A percentile compares a stretch with the other conserved stretches of the same genome.
These are phyloP conservation scores for Leucophenga montana DNA, from an alignment of 2,888 invertebrate genomes.

Conservation along the genomic window DNA sequence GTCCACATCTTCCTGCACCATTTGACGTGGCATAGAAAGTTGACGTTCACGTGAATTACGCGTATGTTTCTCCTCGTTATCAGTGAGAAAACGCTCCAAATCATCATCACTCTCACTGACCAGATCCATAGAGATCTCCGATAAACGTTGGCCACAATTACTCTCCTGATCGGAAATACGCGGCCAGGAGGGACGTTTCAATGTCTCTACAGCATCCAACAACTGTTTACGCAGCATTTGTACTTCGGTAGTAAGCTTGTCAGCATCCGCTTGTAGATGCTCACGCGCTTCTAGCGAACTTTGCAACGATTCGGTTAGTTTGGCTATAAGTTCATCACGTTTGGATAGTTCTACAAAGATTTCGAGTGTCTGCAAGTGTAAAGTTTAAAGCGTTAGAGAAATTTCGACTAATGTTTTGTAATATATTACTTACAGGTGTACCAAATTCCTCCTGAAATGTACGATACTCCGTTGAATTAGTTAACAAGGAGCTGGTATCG, in stretches of 20 bases:
- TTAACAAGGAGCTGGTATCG: slow-evolving; percentile 70
- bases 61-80: slow-evolving; percentile 66
- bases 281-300: slow-evolving; percentile 79
- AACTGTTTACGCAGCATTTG: slow-evolving; percentile 74
- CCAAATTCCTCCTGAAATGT: slow-evolving; percentile 82
- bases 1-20: slow-evolving; percentile 43
- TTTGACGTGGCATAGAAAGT: slow-evolving; percentile 57
- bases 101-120: slow-evolving; percentile 73
- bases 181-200: slow-evolving; percentile 63
- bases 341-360: slow-evolving; percentile 81
- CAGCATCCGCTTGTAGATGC: slow-evolving; percentile 77
- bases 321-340: slow-evolving; percentile 82
- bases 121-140: slow-evolving; percentile 73
- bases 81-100: slow-evolving; percentile 67
- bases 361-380: slow-evolving; percentile 79
- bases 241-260: slow-evolving; percentile 78
- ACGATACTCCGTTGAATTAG: slow-evolving; percentile 80
- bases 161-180: slow-evolving; percentile 64
- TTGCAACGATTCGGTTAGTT: slow-evolving; percentile 81
- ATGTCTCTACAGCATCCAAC: slow-evolving; percentile 72
- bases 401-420: too few species aligned
- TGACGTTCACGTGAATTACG: slow-evolving; percentile 69
- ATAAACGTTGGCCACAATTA: slow-evolving; percentile 70
- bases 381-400: neutral
- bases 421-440: slow-evolving; percentile 76